phyloP scores from a whole-genome alignment of 2,113 vertebrate species.

The Zosterops borbonicus region DNA sequence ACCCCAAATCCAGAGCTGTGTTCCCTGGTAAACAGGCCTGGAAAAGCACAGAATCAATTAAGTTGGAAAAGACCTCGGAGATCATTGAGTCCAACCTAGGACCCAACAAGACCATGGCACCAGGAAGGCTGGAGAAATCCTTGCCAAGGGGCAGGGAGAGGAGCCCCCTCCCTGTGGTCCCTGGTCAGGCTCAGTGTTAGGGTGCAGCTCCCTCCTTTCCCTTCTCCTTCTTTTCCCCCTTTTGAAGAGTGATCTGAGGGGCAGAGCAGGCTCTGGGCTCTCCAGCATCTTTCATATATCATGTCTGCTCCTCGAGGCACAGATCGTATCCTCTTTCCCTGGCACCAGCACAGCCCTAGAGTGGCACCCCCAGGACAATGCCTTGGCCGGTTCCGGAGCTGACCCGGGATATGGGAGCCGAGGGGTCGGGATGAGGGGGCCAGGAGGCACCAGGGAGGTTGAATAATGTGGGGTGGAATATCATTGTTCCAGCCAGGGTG shows the following conservation, averaged over 20 bases:
- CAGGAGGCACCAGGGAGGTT: background rate
- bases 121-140: background rate
- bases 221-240: background rate
- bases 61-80: background rate
- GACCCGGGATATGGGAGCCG: background rate
- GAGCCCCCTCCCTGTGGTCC: background rate
- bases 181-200: rapidly evolving
- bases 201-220: background rate
- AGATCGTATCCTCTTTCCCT: background rate
- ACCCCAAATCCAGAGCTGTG: background rate
- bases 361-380: background rate
- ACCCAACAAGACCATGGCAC: rapidly evolving
- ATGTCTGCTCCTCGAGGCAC: background rate
- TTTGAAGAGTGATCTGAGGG: background rate
- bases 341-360: background rate
- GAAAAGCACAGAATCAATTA: background rate
- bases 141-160: background rate
- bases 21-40: rapidly evolving
- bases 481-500: too few species aligned
- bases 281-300: background rate
- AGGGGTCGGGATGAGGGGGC: background rate
- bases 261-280: background rate
- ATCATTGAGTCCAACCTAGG: rapidly evolving
- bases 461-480: too few species aligned
- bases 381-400: background rate